Evolutionary conservation across 1,140 invertebrate species (phyloP), one percentile per base, ranked within the genome.

Genomic region (Drosophila neocordata): DNA sequence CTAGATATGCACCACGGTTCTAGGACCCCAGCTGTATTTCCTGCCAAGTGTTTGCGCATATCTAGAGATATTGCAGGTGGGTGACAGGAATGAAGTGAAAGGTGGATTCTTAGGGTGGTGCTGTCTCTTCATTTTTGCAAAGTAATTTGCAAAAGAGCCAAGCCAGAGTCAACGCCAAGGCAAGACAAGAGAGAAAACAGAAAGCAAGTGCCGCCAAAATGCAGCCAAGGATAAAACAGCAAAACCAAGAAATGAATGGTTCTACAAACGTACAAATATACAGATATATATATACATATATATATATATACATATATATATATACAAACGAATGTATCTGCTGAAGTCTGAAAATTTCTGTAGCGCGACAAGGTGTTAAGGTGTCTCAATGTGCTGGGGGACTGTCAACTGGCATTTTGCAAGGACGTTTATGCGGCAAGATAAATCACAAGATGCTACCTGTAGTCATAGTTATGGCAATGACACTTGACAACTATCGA

Each of bases 61-160:
- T 71, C 56, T 79, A 53, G 59, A 65, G 60, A 41, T 68, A 64
- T 68, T 51, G 51, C 60, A 63, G 73, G n/a, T 55, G 41, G 44
- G 37, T 34, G 71, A 11, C 11, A 37, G 22, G 15, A 11, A 44
- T 48, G 15, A 18, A 48, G 41, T 48, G 22, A 24, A 20, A 31
- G 13, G 9, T 13, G 34, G 51, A 35, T 15, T 15, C 41, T 20
- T 9, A 15, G 15, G 9, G 37, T 38, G 44, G 59, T 69, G 74
- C 77, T 87, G 87, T 88, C 83, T 69, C 73, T 83, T 79, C 73
- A 87, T 88, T 90, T 90, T 81, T 83, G 83, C 88, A 90, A 90
- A 90, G 88, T 81, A 90, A 90, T 90, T 90, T 90, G 88, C 83
- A 84, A 80, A 79, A 85, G 77, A 81, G 79, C 65, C 73, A 69